Percentiles rank a stretch among this genome's conserved stretches.
Evolutionary conservation across 37 sponge, comb jelly and placozoan species (phyloP).

Genomic region (Petrosia ficiformis): DNA sequence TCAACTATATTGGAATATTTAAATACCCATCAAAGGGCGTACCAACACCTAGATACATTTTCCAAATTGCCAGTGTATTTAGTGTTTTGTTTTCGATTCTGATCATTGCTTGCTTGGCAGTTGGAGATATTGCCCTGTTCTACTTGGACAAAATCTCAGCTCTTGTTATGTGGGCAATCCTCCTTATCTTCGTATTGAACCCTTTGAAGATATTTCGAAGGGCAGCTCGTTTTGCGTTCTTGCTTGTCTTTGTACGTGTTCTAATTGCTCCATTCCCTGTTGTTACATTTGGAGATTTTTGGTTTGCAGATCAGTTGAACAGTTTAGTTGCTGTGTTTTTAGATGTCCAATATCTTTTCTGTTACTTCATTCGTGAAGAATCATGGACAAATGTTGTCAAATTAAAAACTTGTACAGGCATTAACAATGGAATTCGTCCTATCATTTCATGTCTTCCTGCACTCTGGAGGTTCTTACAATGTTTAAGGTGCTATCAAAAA

Average conservation of each 20-base stretch:
- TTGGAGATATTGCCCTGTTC: slow-evolving; percentile 18
- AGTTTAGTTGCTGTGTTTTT: slow-evolving; percentile 79
- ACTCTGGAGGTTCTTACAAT: slow-evolving; percentile 89
- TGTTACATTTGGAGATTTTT: slow-evolving; percentile 93
- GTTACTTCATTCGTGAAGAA: slow-evolving; percentile 43
- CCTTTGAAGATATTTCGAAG: slow-evolving; percentile 51
- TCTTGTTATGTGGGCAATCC: slow-evolving; percentile 44
- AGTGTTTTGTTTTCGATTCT: slow-evolving; percentile 26
- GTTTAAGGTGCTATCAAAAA: slow-evolving; percentile 82
- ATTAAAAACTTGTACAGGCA: slow-evolving; percentile 30
- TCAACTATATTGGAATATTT: slow-evolving; percentile 65
- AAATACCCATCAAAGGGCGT: slow-evolving; percentile 12
- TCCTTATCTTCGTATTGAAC: slow-evolving; percentile 48
- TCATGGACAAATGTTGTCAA: not conserved
- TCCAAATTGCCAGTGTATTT: slow-evolving; percentile 43
- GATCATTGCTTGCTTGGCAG: not conserved
- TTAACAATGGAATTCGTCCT: slow-evolving; percentile 68
- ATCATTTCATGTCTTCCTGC: slow-evolving; percentile 88
- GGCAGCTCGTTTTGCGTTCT: slow-evolving; percentile 39
- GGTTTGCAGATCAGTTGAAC: slow-evolving; percentile 96
- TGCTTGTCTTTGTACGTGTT: slow-evolving; percentile 58
- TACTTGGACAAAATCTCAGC: slow-evolving; percentile 39
- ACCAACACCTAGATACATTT: slow-evolving; percentile 52
- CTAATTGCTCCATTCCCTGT: slow-evolving; percentile 72
- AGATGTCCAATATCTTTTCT: slow-evolving; percentile 84